Evolutionary conservation across 1,140 invertebrate species (phyloP).

Genomic region (Drosophila mayri): DNA sequence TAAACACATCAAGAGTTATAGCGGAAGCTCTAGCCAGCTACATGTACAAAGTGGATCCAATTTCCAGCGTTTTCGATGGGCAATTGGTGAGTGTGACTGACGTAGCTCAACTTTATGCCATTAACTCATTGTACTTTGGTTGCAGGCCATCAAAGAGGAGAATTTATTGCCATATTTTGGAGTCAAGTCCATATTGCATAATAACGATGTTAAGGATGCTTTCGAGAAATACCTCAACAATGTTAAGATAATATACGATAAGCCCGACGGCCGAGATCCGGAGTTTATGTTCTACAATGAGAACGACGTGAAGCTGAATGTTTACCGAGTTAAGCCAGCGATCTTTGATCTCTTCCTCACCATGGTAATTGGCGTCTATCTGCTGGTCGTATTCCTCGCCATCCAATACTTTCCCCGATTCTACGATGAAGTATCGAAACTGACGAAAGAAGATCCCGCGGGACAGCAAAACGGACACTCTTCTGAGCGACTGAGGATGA

Average conservation of each 20-base stretch:
- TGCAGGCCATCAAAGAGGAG: constrained; percentile 71
- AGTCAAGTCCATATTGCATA: constrained; percentile 73
- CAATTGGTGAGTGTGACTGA: constrained; percentile 53
- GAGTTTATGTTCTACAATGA: constrained; percentile 97
- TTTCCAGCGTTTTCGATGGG: constrained; percentile 68
- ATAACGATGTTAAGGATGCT: constrained; percentile 87
- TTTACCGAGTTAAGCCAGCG: constrained; percentile 98
- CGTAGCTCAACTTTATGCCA: not conserved
- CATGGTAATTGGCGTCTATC: constrained; percentile 92
- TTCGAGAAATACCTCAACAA: constrained; percentile 92
- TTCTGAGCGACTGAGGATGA: constrained; percentile 45
- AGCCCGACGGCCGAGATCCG: constrained; percentile 94
- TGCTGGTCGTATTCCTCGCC: constrained; percentile 92
- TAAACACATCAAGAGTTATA: constrained; percentile 90
- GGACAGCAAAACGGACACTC: constrained; percentile 39
- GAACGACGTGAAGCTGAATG: constrained; percentile 91
- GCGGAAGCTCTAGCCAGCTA: constrained; percentile 94
- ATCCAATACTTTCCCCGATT: constrained; percentile 90
- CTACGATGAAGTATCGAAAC: constrained; percentile 86
- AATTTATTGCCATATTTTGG: constrained; percentile 72
- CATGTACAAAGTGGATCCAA: constrained; percentile 90
- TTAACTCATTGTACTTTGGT: not conserved
- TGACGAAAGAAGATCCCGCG: constrained; percentile 57
- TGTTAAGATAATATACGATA: constrained; percentile 89
- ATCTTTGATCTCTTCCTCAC: constrained; percentile 98